These are phyloP conservation scores for Sarcophaga bullata DNA, from an alignment of 1,140 invertebrate genomes.

Conservation along the genomic window DNA sequence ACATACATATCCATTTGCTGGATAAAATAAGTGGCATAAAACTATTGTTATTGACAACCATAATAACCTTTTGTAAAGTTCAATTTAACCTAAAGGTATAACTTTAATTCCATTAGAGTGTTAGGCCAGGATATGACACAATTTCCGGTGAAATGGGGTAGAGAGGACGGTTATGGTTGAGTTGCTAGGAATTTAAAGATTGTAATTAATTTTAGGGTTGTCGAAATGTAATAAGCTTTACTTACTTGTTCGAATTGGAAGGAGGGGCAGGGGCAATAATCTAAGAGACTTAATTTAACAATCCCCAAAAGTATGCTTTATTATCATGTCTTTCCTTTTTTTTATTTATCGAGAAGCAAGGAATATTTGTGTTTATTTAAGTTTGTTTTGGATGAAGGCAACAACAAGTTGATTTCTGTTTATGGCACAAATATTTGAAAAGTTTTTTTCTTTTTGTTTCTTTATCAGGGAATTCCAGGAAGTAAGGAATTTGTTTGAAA, in stretches of 20 bases:
- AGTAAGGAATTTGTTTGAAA: too few relatives aligned
- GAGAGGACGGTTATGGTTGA: too few relatives aligned
- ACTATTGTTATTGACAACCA: not conserved
- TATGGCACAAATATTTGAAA: too few relatives aligned
- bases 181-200: not conserved
- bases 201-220: conserved; percentile 5
- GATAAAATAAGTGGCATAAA: not conserved
- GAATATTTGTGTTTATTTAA: not conserved
- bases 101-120: not conserved
- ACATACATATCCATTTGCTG: too few relatives aligned
- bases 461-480: too few relatives aligned
- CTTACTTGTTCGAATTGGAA: not conserved
- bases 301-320: conserved; percentile 14
- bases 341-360: not conserved
- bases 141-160: not conserved
- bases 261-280: not conserved
- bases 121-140: not conserved
- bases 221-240: not conserved
- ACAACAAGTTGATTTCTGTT: not conserved
- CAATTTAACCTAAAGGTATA: not conserved
- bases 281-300: not conserved
- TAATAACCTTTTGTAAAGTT: conserved; percentile 12
- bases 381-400: not conserved
- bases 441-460: too few relatives aligned
- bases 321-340: not conserved